These are phyloP conservation scores for Enteromius argenteus DNA, from an alignment of 2,797 vertebrate species.

Conservation along the genomic window DNA sequence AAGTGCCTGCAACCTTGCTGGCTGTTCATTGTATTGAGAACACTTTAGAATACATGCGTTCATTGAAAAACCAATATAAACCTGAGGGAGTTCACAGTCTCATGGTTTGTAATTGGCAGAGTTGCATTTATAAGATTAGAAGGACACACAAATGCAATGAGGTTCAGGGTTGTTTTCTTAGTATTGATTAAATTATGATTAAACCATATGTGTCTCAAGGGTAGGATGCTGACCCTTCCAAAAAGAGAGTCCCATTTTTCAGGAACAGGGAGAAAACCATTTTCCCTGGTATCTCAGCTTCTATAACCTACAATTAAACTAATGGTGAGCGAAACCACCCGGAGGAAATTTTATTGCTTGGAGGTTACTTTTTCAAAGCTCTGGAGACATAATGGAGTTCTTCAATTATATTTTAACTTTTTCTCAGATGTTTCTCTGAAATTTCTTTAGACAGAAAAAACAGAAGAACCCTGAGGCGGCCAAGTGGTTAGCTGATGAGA, in stretches of 20 bases:
- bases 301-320: constrained; percentile 25
- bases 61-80: constrained; percentile 26
- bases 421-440: neutral
- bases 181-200: constrained; percentile 24
- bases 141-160: constrained; percentile 36
- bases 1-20: constrained; percentile 1
- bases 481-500: neutral
- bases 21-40: constrained; percentile 9
- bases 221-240: neutral
- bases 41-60: neutral
- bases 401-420: constrained; percentile 14
- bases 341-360: constrained; percentile 9
- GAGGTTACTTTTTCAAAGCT: constrained; percentile 12
- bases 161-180: neutral
- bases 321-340: constrained; percentile 1
- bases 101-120: constrained; percentile 24
- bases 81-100: constrained; percentile 3
- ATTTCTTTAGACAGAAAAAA: constrained; percentile 3
- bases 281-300: constrained; percentile 5
- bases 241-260: neutral
- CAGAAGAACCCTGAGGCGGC: neutral
- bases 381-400: constrained; percentile 14
- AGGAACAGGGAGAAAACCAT: neutral
- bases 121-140: constrained; percentile 23
- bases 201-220: constrained; percentile 9